A percentile compares a stretch with the other conserved stretches of the same genome.
phyloP scores from a whole-genome alignment of 1,140 invertebrate genomes.

The Drosophila novamexicana region DNA sequence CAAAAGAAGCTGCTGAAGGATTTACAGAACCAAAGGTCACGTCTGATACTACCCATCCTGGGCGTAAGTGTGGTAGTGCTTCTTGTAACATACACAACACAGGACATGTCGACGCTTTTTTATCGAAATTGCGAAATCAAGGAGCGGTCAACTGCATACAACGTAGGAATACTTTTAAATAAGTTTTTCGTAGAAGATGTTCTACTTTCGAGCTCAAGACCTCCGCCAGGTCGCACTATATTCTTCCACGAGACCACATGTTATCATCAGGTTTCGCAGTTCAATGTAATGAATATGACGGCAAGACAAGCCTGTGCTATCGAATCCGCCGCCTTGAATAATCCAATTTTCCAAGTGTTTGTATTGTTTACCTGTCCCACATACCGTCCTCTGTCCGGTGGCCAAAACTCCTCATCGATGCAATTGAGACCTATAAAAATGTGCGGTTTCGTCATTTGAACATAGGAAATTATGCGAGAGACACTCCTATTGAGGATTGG shows the following conservation, averaged over 20 bases:
- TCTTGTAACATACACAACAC: no score
- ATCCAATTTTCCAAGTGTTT: slow-evolving; percentile 86
- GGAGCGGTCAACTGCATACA: no score
- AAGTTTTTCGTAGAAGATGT: slow-evolving; percentile 56
- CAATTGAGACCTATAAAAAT: slow-evolving; percentile 86
- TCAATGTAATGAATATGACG: slow-evolving; percentile 73
- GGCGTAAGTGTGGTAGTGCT: no score
- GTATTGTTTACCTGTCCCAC: slow-evolving; percentile 86
- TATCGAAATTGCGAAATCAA: no score
- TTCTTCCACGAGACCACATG: slow-evolving; percentile 87
- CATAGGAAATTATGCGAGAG: slow-evolving; percentile 86
- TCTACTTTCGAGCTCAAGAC: slow-evolving; percentile 49
- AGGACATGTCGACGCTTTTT: no score
- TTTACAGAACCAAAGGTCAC: no score
- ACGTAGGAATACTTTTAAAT: neutral
- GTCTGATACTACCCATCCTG: no score
- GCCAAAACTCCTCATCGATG: slow-evolving; percentile 71
- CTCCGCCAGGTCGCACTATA: slow-evolving; percentile 85
- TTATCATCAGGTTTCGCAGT: slow-evolving; percentile 5
- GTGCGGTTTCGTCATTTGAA: slow-evolving; percentile 86
- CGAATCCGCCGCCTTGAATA: slow-evolving; percentile 88
- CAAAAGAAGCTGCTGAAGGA: no score
- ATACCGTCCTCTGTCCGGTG: slow-evolving; percentile 10
- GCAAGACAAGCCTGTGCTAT: slow-evolving; percentile 88
- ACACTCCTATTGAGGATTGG: slow-evolving; percentile 88